Percentiles rank a stretch among this genome's conserved stretches.
Conservation (phyloP, 2,113 vertebrate species). For the Oreamnos americanus region DNA sequence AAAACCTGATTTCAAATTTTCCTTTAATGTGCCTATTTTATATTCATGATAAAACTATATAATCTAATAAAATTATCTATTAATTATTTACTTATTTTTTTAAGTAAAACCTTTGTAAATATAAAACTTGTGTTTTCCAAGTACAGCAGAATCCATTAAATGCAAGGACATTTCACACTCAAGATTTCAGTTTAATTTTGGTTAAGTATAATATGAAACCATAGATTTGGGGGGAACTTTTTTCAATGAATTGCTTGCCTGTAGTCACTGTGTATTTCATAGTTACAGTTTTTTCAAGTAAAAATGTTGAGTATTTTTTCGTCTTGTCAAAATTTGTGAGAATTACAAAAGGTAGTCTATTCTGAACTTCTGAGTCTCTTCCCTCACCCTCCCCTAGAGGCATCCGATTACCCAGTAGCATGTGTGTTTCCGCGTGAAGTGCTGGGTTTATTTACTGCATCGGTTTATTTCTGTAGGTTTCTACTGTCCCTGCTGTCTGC, state of each 20-base stretch:
- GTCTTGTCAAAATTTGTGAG: neutral
- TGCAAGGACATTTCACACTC: neutral
- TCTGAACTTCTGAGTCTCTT: neutral
- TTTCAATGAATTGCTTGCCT: neutral
- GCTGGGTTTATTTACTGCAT: neutral
- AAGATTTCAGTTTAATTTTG: neutral
- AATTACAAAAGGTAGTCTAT: neutral
- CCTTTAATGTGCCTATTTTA: neutral
- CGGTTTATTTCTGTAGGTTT: neutral
- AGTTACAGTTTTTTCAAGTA: neutral
- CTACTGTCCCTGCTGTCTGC: neutral
- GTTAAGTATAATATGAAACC: neutral
- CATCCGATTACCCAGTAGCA: neutral
- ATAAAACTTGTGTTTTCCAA: neutral
- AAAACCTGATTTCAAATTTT: neutral
- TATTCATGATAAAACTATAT: neutral
- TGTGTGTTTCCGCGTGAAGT: neutral
- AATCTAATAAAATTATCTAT: neutral
- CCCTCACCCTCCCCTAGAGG: neutral
- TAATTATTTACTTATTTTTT: neutral
- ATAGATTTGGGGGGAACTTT: neutral
- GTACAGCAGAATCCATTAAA: neutral
- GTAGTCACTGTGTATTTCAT: neutral
- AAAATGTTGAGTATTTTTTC: neutral
- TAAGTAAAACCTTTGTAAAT: slow-evolving; percentile 28